Base-by-base conservation (phyloP, 2,888 invertebrate genomes). In the Synergus itoensis region DNA sequence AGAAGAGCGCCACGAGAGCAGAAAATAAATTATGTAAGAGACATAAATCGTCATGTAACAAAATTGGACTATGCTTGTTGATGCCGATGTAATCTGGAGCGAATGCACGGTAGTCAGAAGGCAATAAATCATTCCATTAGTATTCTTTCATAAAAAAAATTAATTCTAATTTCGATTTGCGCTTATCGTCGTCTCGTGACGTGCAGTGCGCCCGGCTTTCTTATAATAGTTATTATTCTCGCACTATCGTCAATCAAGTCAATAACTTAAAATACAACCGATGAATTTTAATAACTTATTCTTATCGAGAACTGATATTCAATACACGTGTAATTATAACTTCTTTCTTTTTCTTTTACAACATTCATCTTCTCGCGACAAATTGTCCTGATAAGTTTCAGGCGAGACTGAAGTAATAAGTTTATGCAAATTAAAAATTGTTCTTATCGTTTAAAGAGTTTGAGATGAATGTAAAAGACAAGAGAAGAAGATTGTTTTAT, bases 351-450 rank as follows among this genome's bases (percentile, higher is more conserved):
- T 62, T 3, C n/a, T 64, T 40, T 45, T 69, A n/a, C 36, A n/a
- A 36, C 48, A 73, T 73, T 48, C 28, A 73, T 73, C 48, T 73
- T 21, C 36, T n/a, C 73, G 53, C 73, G 73, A 73, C 48, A 53
- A 53, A 73, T 73, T 73, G 53, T 73, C 73, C 21, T 48, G 48
- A 73, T 73, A 73, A 53, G 16, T 73, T 73, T 53, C 1, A 73
- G 28, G 28, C 73, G n/a, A 48, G 73, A 53, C 48, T 18, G 48
- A 48, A 73, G 53, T 36, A 53, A 73, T 69, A 53, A 73, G 73
- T 73, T 73, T 73, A 73, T 73, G 73, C 73, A 73, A 73, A 73
- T 73, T 73, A 36, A 53, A 53, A 73, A 73, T 53, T 28, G 36
- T 36, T 21, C 48, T 48, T 48, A 45, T 73, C 73, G 11, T 73